A percentile compares a stretch with the other conserved stretches of the same genome.
phyloP scores from a whole-genome alignment of 2,797 vertebrate genomes.

The Paedocypris micromegethes region DNA sequence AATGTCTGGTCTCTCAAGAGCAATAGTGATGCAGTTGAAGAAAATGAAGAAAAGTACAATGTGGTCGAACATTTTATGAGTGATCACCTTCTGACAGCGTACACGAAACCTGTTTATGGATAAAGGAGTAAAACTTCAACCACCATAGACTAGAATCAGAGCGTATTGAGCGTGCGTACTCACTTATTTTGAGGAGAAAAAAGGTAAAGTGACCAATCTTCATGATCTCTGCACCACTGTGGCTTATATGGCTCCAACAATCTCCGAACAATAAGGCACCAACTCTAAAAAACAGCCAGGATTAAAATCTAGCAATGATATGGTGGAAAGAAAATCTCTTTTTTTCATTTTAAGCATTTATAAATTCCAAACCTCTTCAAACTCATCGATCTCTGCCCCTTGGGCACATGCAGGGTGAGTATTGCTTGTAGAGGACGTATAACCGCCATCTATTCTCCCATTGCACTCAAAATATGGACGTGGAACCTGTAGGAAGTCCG shows the following conservation, averaged over 20 bases:
- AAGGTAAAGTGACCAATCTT: slow-evolving; percentile 88
- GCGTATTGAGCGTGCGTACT: slow-evolving; percentile 45
- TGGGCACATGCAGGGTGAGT: background rate
- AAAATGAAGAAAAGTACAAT: slow-evolving; percentile 95
- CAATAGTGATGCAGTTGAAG: slow-evolving; percentile 97
- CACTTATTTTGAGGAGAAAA: slow-evolving; percentile 89
- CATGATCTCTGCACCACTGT: slow-evolving; percentile 85
- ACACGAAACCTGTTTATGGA: slow-evolving; percentile 70
- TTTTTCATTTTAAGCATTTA: background rate
- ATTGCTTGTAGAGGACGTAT: slow-evolving; percentile 15
- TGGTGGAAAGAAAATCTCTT: background rate
- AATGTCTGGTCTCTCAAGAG: slow-evolving; percentile 88
- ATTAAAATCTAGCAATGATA: background rate
- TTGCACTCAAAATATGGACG: slow-evolving; percentile 80
- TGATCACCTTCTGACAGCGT: slow-evolving; percentile 84
- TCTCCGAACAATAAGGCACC: slow-evolving; percentile 77
- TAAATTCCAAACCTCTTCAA: slow-evolving; percentile 33
- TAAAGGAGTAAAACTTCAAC: too few species aligned
- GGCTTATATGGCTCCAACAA: slow-evolving; percentile 81
- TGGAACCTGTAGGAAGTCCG: slow-evolving; percentile 72
- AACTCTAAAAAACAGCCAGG: slow-evolving; percentile 57
- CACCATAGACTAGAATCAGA: too few species aligned
- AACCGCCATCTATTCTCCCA: slow-evolving; percentile 69
- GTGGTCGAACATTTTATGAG: slow-evolving; percentile 95
- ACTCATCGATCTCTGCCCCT: slow-evolving; percentile 37